Conservation (phyloP, 2,113 vertebrate species). For the Meleagris gallopavo region DNA sequence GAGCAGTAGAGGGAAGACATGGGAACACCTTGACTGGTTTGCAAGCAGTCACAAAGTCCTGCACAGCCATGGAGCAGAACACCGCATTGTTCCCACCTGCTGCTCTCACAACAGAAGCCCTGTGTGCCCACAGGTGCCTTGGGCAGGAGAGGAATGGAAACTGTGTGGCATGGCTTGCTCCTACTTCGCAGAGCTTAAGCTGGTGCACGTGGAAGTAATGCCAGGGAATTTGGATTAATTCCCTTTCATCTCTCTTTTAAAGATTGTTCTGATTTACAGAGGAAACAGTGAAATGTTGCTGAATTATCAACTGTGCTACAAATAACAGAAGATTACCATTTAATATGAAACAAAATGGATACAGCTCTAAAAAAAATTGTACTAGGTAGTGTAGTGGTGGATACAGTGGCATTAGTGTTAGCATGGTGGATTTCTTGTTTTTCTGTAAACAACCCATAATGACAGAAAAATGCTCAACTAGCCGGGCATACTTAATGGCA, state of each 20-base stretch:
- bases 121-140: neutral
- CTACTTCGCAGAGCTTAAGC: neutral
- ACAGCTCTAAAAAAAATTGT: neutral
- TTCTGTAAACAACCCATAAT: neutral
- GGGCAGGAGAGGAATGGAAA: neutral
- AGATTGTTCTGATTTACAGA: neutral
- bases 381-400: neutral
- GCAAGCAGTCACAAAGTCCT: neutral
- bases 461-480: neutral
- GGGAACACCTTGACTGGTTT: neutral
- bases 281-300: neutral
- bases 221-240: conserved; percentile 12
- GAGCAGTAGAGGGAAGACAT: neutral
- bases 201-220: neutral
- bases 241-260: neutral
- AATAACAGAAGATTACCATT: neutral
- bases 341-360: neutral
- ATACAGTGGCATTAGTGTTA: neutral
- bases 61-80: neutral
- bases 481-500: neutral
- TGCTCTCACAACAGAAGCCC: neutral
- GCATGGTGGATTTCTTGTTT: neutral
- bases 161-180: neutral
- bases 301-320: neutral
- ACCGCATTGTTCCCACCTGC: neutral